Percentiles rank a stretch among this genome's conserved stretches.
These are phyloP conservation scores for Lophura nycthemera DNA, from an alignment of 2,113 vertebrate species.

Conservation along the genomic window DNA sequence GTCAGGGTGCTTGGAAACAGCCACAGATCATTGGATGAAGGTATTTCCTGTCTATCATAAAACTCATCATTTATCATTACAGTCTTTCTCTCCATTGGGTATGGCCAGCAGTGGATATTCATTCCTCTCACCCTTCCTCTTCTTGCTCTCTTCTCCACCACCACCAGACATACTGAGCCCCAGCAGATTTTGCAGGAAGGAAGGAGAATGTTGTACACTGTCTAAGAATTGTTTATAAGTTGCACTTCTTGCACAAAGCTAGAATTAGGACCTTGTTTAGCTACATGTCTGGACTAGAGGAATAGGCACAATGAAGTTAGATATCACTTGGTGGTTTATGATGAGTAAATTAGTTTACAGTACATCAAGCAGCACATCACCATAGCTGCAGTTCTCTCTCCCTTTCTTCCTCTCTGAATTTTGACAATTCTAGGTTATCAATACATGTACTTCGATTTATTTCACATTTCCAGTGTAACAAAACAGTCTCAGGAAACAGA, in stretches of 20 bases:
- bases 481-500: background rate
- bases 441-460: background rate
- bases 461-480: constrained; percentile 1
- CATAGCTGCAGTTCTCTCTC: background rate
- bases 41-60: constrained; percentile 50
- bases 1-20: background rate
- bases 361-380: background rate
- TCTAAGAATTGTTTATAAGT: constrained; percentile 44
- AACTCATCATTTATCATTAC: constrained; percentile 35
- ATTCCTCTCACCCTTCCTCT: background rate
- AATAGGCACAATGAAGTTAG: background rate
- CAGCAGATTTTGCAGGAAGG: background rate
- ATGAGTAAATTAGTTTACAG: background rate
- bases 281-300: background rate
- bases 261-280: background rate
- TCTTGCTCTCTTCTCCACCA: background rate
- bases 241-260: constrained; percentile 25
- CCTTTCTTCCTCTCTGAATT: background rate
- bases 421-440: background rate
- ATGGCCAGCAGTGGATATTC: background rate
- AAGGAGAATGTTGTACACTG: constrained; percentile 5
- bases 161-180: background rate
- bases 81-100: background rate
- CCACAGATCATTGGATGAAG: constrained; percentile 25
- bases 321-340: background rate